Evolutionary conservation across 1,140 invertebrate genomes (phyloP), one percentile per base, ranked within the genome.

Genomic region (Aphidius ervi): DNA sequence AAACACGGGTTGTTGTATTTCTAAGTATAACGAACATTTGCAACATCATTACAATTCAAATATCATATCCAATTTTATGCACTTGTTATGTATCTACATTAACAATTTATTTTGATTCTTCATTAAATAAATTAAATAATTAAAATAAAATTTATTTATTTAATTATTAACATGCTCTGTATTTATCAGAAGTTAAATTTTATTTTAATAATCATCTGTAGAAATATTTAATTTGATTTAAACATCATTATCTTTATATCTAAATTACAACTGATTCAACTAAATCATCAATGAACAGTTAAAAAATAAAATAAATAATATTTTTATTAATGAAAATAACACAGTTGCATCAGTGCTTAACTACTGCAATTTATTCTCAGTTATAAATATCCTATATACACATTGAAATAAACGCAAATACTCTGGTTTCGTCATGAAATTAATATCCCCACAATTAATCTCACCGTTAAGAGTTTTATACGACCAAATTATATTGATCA

Each of bases 331-430:
- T 31, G 6, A 31, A 45, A 53, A 39, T 48, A 37, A 40, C 3
- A 31, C 4, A 31, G 23, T 31, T 31, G 2, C 4, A 31, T 31
- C 23, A 31, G 4, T 31, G 23, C 4, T 31, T 2, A 31, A 56
- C 54, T 58, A 55, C 46, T 60, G 45, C 61, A 65, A 70, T 72
- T 72, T 72, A 70, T 70, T 52, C 50, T 41, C 62, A 55, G 56
- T 67, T 71, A 68, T 69, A 69, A 31, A 31, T 31, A 70, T 67
- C 64, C 67, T 63, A 68, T 65, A 68, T 65, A 59, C 67, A 59
- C 61, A 62, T 69, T 65, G 70, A 69, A 67, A 69, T 63, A 66
- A 61, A 63, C 61, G 69, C 68, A 70, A 69, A 69, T 68, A 72
- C 66, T 68, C 63, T 55, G 63, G 54, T 31, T 31, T 31, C 23